A percentile compares a stretch with the other conserved stretches of the same genome.
phyloP scores from a whole-genome alignment of 2,797 vertebrate species.

The Chromobotia macracanthus region DNA sequence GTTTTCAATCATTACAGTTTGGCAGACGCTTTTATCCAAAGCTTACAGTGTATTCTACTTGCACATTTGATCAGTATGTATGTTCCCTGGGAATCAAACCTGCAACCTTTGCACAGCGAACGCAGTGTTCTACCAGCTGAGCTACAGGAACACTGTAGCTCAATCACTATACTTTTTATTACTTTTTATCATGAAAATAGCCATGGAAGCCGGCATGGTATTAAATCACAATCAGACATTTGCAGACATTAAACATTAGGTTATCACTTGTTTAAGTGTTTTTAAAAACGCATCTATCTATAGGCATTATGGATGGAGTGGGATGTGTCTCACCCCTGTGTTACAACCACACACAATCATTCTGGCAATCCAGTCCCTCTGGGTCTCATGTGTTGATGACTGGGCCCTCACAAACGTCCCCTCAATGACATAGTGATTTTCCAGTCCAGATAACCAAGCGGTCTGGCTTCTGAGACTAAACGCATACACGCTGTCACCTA shows the following conservation, averaged over 20 bases:
- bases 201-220: neutral
- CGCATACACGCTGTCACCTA: neutral
- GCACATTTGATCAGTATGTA: no score
- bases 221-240: neutral
- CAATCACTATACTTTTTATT: no score
- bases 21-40: no score
- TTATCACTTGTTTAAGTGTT: neutral
- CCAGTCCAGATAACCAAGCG: constrained; percentile 27
- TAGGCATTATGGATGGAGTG: neutral
- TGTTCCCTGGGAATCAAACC: no score
- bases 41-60: no score
- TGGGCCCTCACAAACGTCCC: constrained; percentile 5
- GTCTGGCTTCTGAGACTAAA: constrained; percentile 64
- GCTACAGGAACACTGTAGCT: no score
- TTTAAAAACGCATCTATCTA: neutral
- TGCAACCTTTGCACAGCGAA: no score
- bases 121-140: no score
- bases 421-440: constrained; percentile 18
- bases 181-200: neutral
- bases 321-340: neutral
- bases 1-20: no score
- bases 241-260: neutral
- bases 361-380: neutral
- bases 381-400: constrained; percentile 8
- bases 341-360: neutral